Percentiles rank a stretch among this genome's conserved stretches.
These are phyloP conservation scores for Willowsia nigromaculata DNA, from an alignment of 2,888 invertebrate species.

Conservation along the genomic window DNA sequence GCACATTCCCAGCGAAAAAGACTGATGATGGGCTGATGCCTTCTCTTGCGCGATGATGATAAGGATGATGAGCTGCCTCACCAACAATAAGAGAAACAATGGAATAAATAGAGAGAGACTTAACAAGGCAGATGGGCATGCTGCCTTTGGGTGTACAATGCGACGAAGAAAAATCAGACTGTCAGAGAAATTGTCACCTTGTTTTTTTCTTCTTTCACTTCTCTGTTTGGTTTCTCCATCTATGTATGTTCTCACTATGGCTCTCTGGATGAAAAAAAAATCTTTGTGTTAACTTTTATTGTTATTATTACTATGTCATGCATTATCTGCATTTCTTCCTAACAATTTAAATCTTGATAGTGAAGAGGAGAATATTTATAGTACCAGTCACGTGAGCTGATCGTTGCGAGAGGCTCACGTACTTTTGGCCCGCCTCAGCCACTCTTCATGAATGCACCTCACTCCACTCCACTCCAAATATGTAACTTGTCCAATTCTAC, in stretches of 20 bases:
- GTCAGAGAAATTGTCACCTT: conserved; percentile 78
- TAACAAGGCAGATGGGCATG: conserved; percentile 53
- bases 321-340: background rate
- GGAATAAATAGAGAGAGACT: background rate
- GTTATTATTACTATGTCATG: background rate
- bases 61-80: background rate
- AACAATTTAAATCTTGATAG: conserved; percentile 72
- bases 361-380: conserved; percentile 75
- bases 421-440: conserved; percentile 74
- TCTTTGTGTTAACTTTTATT: background rate
- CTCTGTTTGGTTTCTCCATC: background rate
- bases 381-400: conserved; percentile 74
- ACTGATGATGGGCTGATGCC: conserved; percentile 64
- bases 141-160: background rate
- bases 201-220: conserved; percentile 55
- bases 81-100: conserved; percentile 14
- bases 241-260: background rate
- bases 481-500: conserved; percentile 52
- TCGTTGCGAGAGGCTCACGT: conserved; percentile 57
- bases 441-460: background rate
- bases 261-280: background rate
- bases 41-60: conserved; percentile 10
- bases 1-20: conserved; percentile 55
- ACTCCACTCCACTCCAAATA: conserved; percentile 69
- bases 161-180: conserved; percentile 76